These are phyloP conservation scores for Alentia gelatinosa DNA, from an alignment of 2,888 invertebrate genomes.

Conservation along the genomic window DNA sequence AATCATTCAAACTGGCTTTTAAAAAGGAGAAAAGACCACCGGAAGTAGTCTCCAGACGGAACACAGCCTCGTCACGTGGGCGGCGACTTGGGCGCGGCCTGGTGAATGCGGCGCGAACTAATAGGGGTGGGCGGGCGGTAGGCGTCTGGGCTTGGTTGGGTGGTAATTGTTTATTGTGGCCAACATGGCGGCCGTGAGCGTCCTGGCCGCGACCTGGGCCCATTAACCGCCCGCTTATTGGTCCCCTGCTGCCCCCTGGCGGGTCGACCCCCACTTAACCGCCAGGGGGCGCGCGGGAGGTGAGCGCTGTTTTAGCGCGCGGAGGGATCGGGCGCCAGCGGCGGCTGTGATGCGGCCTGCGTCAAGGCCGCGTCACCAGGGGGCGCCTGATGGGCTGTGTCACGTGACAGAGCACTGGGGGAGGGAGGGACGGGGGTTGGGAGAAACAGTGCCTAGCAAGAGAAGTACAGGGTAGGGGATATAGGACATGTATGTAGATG, in stretches of 20 bases:
- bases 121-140: neutral
- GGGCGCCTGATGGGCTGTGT: neutral
- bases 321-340: neutral
- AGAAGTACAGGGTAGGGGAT: too few species aligned
- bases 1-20: too few species aligned
- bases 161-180: constrained; percentile 11
- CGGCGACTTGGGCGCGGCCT: neutral
- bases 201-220: neutral
- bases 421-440: neutral
- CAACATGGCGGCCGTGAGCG: neutral
- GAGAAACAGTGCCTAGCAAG: too few species aligned
- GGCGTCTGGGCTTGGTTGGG: neutral
- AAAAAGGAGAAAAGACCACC: neutral
- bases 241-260: neutral
- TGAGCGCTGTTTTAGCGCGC: neutral
- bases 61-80: neutral
- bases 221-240: neutral
- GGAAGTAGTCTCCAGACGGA: neutral
- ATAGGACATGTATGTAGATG: too few species aligned
- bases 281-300: neutral
- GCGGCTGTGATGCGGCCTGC: neutral
- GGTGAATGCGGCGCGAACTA: neutral
- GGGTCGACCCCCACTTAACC: neutral
- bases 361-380: neutral
- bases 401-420: neutral